A percentile compares a stretch with the other conserved stretches of the same genome.
Conservation (phyloP, 1,140 invertebrate species). For the Maconellicoccus hirsutus region DNA sequence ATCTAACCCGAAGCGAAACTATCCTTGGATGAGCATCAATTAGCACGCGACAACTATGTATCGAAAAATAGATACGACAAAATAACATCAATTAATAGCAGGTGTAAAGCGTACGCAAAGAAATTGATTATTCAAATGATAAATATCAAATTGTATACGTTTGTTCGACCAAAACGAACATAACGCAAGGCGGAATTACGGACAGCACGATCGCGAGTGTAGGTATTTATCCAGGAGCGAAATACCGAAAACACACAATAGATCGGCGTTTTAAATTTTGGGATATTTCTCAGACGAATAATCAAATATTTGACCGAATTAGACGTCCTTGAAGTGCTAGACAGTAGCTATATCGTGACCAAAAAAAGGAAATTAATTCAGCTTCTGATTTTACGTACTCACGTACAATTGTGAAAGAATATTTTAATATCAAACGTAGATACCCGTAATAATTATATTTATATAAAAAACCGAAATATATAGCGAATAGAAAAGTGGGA, state of each 20-base stretch:
- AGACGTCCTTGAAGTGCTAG: background rate
- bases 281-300: background rate
- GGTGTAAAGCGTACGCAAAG: too few relatives aligned
- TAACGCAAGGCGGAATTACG: too few relatives aligned
- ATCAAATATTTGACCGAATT: constrained; percentile 3
- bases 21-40: too few relatives aligned
- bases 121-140: too few relatives aligned
- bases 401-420: background rate
- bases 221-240: background rate
- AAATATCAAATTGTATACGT: too few relatives aligned
- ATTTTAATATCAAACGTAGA: constrained; percentile 19
- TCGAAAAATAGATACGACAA: too few relatives aligned
- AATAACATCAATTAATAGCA: too few relatives aligned
- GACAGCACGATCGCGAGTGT: too few relatives aligned
- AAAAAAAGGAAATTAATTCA: constrained; percentile 16
- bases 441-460: constrained; percentile 4
- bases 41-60: too few relatives aligned
- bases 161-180: too few relatives aligned
- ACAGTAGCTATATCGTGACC: constrained; percentile 14
- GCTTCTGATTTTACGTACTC: constrained; percentile 17
- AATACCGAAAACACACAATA: background rate
- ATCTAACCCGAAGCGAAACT: too few relatives aligned
- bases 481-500: background rate
- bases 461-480: background rate
- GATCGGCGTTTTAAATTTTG: background rate